Evolutionary conservation across 2,888 invertebrate genomes (phyloP), one percentile per base, ranked within the genome.

Genomic region (Drosophila mulleri): DNA sequence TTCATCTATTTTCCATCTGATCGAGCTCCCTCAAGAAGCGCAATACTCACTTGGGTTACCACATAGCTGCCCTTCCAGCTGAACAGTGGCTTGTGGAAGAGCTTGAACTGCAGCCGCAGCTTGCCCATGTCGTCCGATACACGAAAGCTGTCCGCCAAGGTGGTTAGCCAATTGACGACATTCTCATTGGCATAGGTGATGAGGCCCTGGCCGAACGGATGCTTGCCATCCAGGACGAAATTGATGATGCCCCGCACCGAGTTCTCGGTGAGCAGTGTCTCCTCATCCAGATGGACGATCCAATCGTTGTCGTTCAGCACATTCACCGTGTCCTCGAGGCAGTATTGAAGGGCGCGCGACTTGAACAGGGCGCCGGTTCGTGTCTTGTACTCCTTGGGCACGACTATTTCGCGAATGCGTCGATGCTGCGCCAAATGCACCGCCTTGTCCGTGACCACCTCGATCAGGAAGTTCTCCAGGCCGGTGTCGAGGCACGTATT

Each of bases 11-110:
- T 52, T 0, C 5, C 29, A 11, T n/a, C 0, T 7, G 11, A 48
- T 50, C 48, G 7, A n/a, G 2, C 6, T 14, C 20, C n/a, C n/a
- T 2, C n/a, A 12, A 29, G 8, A 29, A 9, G 2, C 0, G n/a
- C 14, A n/a, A 26, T 54, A 80, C 92, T 93, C 92, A 98, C 98
- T 96, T 98, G 98, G 75, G 98, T 98, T 12, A 99, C 98, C 78
- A 99, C 98, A 93, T 97, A 99, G 48, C 98, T 98, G 72, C 99
- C 99, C 94, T 99, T 99, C 98, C 98, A 98, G 92, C 98, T 98
- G 93, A 99, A 98, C 64, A 98, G 94, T 20, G 99, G 98, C 92
- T 97, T 97, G 92, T 98, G 98, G 92, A 99, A 98, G 93, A 97
- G 94, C 88, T 96, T 96, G 91, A 99, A 98, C 92, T 98, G 98